Evolutionary conservation across 92 coral and sea anemone genomes (phyloP).

Genomic region (Phenganax subtilis): DNA sequence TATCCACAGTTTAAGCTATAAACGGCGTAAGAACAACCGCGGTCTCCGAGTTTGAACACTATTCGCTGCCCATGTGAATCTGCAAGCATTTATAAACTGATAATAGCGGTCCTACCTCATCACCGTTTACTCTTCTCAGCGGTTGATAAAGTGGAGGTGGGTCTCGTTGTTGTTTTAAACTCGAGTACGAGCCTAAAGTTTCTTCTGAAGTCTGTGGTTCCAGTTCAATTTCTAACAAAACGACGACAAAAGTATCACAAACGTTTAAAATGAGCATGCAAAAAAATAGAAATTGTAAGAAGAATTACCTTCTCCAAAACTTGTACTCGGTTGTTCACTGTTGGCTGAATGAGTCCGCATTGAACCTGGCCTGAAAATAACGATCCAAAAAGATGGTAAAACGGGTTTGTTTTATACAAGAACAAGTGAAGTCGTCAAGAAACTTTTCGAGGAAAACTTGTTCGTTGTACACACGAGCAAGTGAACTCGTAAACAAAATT

Average conservation of each 20-base stretch:
- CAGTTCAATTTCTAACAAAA: conserved; percentile 26
- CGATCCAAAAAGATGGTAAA: not conserved
- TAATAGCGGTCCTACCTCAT: not conserved
- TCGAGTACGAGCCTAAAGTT: conserved; percentile 33
- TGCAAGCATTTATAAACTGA: not conserved
- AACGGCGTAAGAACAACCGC: no score
- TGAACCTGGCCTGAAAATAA: not conserved
- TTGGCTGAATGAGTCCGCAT: not conserved
- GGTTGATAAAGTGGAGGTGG: conserved; percentile 36
- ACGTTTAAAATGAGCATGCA: not conserved
- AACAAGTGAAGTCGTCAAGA: not conserved
- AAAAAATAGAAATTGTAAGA: not conserved
- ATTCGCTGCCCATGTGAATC: not conserved
- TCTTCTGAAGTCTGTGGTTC: conserved; percentile 31
- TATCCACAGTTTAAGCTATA: no score
- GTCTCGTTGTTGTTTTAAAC: conserved; percentile 21
- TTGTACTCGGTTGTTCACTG: conserved; percentile 1
- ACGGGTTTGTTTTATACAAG: not conserved
- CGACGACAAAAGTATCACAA: not conserved
- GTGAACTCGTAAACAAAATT: not conserved
- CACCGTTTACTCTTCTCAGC: not conserved
- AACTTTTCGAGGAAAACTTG: not conserved
- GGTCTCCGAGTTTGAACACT: no score
- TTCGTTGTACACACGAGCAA: not conserved
- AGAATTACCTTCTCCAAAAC: conserved; percentile 28